Base-by-base conservation (phyloP, 92 coral and sea anemone species). In the Muricea muricata region DNA sequence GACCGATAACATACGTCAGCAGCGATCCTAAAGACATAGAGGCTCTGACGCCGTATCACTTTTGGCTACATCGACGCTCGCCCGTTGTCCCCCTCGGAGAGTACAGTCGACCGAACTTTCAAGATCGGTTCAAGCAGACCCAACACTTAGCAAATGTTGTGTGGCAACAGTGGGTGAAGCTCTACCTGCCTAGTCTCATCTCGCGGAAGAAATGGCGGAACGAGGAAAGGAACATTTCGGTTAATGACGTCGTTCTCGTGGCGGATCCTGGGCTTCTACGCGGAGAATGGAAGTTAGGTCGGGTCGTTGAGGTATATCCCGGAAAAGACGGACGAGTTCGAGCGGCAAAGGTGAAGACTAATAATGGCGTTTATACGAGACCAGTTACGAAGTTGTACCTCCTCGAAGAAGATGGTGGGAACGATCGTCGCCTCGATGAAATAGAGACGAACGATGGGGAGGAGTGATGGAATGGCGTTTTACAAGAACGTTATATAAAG, bases 91-190 rank as follows among this genome's bases (percentile, higher is more conserved):
- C 81, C 4, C 81, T 75, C 66, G 81, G 81, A 50, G 66, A 75
- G 15, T 75, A 75, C 66, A 75, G 66, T 18, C 28, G 81, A 1
- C 81, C 81, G 13, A 52, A 52, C 23, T 32, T 25, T 9, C 40
- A 31, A n/a, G n/a, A n/a, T n/a, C n/a, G n/a, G n/a, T 74, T 74
- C 65, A 46, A 48, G 40, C 80, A 74, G 24, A 74, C 80, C 8
- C 80, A 74, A 15, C 65, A 74, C 65, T 30, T 74, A 20, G 80
- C 80, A 2, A 74, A 74, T 74, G 20, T 50, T 3, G 65, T 74
- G 6, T 74, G 80, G 80, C 80, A 41, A 21, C 80, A 74, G 41
- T 74, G 80, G 80, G 40, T 74, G 20, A 74, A 74, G 46, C 80
- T 74, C 2, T 74, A 74, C 41, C n/a, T 74, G 32, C 80, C 80